These are phyloP conservation scores for Oryctolagus cuniculus DNA, from an alignment of 2,113 vertebrate genomes.

Conservation along the genomic window DNA sequence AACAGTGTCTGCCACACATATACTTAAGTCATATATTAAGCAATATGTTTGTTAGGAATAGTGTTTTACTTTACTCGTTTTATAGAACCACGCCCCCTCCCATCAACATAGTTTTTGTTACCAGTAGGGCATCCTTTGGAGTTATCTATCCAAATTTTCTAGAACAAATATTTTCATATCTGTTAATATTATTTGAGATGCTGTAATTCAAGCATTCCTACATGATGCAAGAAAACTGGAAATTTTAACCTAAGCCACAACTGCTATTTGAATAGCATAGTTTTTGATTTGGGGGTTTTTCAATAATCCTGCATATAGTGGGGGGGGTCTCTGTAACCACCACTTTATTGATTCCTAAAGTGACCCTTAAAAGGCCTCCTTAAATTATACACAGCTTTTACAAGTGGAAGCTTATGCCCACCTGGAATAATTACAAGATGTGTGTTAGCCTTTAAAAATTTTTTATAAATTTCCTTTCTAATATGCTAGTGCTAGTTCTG, in stretches of 20 bases:
- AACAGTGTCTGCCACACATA: neutral
- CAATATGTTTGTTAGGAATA: neutral
- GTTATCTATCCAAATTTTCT: neutral
- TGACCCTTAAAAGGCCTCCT: neutral
- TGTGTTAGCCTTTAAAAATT: neutral
- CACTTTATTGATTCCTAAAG: slow-evolving; percentile 56
- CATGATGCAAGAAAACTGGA: neutral
- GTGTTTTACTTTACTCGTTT: neutral
- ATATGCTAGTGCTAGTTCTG: slow-evolving; percentile 17
- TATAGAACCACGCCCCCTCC: fast-evolving
- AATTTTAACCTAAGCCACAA: slow-evolving; percentile 17
- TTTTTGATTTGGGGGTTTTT: neutral
- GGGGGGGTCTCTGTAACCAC: neutral
- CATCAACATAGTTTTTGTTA: neutral
- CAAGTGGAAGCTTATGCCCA: neutral
- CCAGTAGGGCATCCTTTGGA: neutral
- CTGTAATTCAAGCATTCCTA: neutral
- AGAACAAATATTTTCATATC: neutral
- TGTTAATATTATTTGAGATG: neutral
- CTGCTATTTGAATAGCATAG: slow-evolving; percentile 1
- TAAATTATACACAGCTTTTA: slow-evolving; percentile 5
- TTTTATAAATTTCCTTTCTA: neutral
- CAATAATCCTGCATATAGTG: neutral
- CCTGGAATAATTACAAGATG: neutral
- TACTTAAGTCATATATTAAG: neutral